Evolutionary conservation across 2,113 vertebrate species (phyloP), one percentile per base, ranked within the genome.

Genomic region (Perca flavescens): DNA sequence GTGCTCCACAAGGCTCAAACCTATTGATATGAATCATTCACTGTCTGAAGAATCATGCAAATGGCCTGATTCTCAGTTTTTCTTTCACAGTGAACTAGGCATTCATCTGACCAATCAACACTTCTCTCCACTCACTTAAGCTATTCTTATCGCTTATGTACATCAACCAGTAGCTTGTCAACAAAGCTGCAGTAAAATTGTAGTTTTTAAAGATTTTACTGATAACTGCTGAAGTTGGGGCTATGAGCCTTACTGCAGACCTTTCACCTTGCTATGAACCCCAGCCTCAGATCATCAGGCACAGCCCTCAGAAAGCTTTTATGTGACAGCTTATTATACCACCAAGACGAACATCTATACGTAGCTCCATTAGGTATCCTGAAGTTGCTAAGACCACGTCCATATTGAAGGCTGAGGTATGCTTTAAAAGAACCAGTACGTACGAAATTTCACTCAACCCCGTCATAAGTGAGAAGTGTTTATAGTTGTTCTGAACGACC

Each of bases 1-100:
- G 21, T 0, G 7, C 34, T 52, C n/a, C 63, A 57, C 34, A 60
- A 73, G 79, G 68, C 78, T 25, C 40, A n/a, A 82, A 73, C 79
- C 49, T 74, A 80, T 82, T 68, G 64, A 85, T 64, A 60, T 89
- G 85, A 87, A 81, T 88, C 66, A 84, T 57, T 79, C 36, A 72
- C 53, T 76, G 84, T 87, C 65, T 84, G 64, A 54, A 58, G 74
- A 47, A 58, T 81, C 60, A 79, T 67, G 82, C 67, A 71, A 53
- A 78, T 65, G 25, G 52, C 61, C 68, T 50, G 17, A 73, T 82
- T 76, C 47, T 36, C 25, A 21, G 22, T 63, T 68, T 86, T 74
- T 31, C 13, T 73, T 68, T 34, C 52, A n/a, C 52, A 52, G 17
- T 54, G 50, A 82, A 57, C 14, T 8, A 40, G 11, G 69, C 17